A percentile compares a stretch with the other conserved stretches of the same genome.
These are phyloP conservation scores for Dicyrtomina minuta DNA, from an alignment of 2,888 invertebrate genomes.

Conservation along the genomic window DNA sequence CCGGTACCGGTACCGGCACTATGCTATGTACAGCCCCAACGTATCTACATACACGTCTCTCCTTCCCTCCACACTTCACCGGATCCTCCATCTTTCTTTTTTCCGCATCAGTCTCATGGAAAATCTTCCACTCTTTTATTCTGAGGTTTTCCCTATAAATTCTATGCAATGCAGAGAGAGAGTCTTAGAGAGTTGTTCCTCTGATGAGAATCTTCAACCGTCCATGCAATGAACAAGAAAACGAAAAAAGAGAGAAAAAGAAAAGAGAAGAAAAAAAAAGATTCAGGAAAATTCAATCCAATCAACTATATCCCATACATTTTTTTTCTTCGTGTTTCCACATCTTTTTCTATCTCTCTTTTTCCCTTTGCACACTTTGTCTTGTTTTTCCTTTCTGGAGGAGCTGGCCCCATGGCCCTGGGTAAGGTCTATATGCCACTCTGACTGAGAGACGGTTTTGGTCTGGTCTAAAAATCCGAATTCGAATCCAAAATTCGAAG, in stretches of 20 bases:
- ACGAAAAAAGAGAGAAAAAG: no score
- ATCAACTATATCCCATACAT: constrained; percentile 29
- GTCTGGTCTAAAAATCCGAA: no score
- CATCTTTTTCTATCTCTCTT: constrained; percentile 23
- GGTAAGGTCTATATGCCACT: no score
- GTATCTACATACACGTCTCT: not conserved
- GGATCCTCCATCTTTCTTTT: constrained; percentile 44
- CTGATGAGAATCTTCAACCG: constrained; percentile 34
- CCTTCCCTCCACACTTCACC: constrained; percentile 40
- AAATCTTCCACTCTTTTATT: constrained; percentile 33
- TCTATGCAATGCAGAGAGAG: constrained; percentile 10
- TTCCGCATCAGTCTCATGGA: constrained; percentile 32
- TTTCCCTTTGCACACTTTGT: not conserved
- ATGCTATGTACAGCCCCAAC: not conserved
- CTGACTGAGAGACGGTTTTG: no score
- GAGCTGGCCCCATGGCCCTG: no score
- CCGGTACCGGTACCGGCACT: not conserved
- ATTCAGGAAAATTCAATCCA: constrained; percentile 31
- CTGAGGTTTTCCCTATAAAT: constrained; percentile 32
- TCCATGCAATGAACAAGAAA: constrained; percentile 29
- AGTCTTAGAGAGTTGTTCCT: constrained; percentile 2
- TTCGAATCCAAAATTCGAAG: no score
- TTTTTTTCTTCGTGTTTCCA: constrained; percentile 16
- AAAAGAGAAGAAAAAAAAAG: constrained; percentile 28
- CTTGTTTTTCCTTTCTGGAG: constrained; percentile 1